These are phyloP conservation scores for Hypena proboscidalis DNA, from an alignment of 2,888 invertebrate genomes.

Conservation along the genomic window DNA sequence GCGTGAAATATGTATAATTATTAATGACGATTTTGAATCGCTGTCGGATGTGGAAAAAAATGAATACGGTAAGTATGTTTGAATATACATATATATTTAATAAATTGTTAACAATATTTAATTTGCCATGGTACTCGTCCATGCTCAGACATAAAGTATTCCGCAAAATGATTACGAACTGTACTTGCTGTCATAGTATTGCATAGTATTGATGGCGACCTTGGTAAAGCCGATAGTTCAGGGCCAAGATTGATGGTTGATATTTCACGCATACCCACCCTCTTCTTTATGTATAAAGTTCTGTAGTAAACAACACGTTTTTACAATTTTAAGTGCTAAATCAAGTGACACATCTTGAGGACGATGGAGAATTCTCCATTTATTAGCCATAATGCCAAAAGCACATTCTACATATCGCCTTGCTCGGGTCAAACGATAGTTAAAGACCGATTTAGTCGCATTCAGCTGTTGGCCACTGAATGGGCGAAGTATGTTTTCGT, in stretches of 20 bases:
- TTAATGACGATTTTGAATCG: constrained; percentile 15
- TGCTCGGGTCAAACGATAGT: too few species aligned
- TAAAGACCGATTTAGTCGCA: too few species aligned
- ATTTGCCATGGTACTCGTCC: constrained; percentile 11
- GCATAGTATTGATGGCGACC: too few species aligned
- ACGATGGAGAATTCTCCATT: too few species aligned
- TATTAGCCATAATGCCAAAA: too few species aligned
- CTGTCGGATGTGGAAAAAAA: constrained; percentile 15
- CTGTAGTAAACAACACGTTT: too few species aligned
- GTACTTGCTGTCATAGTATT: not conserved
- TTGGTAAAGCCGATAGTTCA: too few species aligned
- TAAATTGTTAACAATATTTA: constrained; percentile 14
- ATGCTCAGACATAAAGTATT: constrained; percentile 6
- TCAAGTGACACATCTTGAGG: too few species aligned
- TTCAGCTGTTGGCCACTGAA: too few species aligned
- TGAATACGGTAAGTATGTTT: constrained; percentile 13
- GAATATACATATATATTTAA: constrained; percentile 11
- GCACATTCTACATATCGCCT: too few species aligned
- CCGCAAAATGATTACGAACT: constrained; percentile 15
- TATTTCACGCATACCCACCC: constrained; percentile 11
- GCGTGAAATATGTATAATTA: constrained; percentile 16
- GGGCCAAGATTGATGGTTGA: not conserved
- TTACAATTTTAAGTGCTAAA: too few species aligned
- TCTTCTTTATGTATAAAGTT: not conserved
- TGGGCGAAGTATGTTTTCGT: too few species aligned